Evolutionary conservation across 2,113 vertebrate species (phyloP).

Genomic region (Alligator sinensis): DNA sequence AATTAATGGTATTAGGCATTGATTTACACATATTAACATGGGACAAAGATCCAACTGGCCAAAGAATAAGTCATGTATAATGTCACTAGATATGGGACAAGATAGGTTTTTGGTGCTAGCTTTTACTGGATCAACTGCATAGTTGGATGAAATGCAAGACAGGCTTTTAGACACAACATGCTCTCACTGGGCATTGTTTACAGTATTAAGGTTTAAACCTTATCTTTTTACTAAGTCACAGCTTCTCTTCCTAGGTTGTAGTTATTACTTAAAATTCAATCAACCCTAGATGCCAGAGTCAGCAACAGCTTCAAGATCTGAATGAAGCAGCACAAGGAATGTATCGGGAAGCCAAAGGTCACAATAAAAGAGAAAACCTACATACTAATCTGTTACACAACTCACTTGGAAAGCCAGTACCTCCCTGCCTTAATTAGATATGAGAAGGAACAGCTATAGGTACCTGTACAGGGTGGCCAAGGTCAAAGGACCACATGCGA

Average conservation of each 20-base stretch:
- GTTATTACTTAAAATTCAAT: neutral
- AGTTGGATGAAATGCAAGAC: rapidly evolving
- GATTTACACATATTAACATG: neutral
- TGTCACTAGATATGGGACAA: no score
- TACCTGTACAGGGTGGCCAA: neutral
- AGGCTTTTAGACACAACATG: rapidly evolving
- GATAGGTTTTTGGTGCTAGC: no score
- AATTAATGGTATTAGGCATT: neutral
- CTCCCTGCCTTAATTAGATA: neutral
- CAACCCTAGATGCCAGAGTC: neutral
- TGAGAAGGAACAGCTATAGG: neutral
- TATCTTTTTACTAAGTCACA: neutral
- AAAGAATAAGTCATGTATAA: neutral
- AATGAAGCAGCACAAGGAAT: neutral
- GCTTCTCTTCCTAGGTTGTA: neutral
- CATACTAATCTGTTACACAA: neutral
- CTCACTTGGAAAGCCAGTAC: neutral
- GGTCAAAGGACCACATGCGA: neutral
- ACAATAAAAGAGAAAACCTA: neutral
- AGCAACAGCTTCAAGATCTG: neutral
- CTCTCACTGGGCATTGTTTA: neutral
- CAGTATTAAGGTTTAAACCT: neutral
- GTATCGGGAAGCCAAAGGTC: neutral
- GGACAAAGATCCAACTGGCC: neutral
- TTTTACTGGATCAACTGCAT: no score